A percentile compares a stretch with the other conserved stretches of the same genome.
phyloP scores from a whole-genome alignment of 2,113 vertebrate species.

The Cyanistes caeruleus region DNA sequence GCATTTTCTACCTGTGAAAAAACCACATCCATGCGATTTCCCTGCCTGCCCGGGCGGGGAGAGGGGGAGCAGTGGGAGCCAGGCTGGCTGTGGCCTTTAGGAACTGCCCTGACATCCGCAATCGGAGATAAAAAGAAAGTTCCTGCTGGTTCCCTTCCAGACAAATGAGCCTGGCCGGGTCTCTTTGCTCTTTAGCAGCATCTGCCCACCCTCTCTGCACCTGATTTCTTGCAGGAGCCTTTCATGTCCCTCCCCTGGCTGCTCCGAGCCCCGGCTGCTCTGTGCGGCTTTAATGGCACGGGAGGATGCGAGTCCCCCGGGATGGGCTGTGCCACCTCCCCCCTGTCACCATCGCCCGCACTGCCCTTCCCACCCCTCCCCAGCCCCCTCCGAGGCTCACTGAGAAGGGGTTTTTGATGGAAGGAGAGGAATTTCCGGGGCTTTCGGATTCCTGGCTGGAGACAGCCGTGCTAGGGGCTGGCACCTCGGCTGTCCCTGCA shows the following conservation, averaged over 20 bases:
- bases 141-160: slow-evolving; percentile 61
- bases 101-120: background rate
- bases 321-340: background rate
- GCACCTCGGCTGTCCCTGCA: background rate
- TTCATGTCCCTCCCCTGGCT: slow-evolving; percentile 25
- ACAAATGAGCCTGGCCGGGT: slow-evolving; percentile 61
- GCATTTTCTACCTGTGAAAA: background rate
- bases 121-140: slow-evolving; percentile 52
- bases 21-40: background rate
- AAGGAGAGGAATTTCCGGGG: background rate
- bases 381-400: background rate
- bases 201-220: slow-evolving; percentile 56
- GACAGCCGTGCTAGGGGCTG: background rate
- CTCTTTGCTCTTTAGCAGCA: slow-evolving; percentile 51
- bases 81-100: background rate
- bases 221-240: slow-evolving; percentile 50
- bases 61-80: background rate
- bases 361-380: background rate
- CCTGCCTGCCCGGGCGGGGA: background rate
- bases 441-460: background rate
- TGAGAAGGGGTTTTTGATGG: background rate
- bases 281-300: background rate
- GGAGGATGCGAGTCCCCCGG: background rate
- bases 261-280: background rate
- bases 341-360: background rate